Evolutionary conservation across 2,888 invertebrate genomes (phyloP), one percentile per base, ranked within the genome.

Genomic region (Drosophila melanosoma): DNA sequence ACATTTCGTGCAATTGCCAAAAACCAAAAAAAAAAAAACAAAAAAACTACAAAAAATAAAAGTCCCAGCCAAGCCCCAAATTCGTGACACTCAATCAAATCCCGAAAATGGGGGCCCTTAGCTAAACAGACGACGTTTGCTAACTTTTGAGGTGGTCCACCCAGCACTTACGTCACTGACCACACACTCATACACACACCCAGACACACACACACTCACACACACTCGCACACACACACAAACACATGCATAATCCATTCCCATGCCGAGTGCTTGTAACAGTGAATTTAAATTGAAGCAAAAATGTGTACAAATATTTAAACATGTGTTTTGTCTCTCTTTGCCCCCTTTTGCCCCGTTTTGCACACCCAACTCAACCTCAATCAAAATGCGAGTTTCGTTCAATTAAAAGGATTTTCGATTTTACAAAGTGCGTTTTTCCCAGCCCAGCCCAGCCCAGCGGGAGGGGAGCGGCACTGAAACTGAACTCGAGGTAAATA

Each of bases 321-420:
- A 79, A 76, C 79, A 81, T 79, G 58, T 67, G 71, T 63, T 63
- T 64, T 64, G 45, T 20, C 33, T 69, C 23, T 11, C 8, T 11
- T 42, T 12, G 45, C 40, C 12, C 45, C 35, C 12, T 29, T 29
- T 29, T 29, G 29, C 12, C 6, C n/a, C 15, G 15, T 5, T 23
- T 23, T 23, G 23, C 23, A 1, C 38, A 3, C 3, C 7, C 45
- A 23, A 45, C 54, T 33, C 45, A 17, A 23, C 61, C 70, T 77
- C 54, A 48, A 74, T 61, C 61, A 74, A 68, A 86, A 76, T 29
- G 74, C 65, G 76, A 87, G 79, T 78, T 85, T 77, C 79, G 77
- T 87, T 86, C 85, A 86, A 86, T 86, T 86, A 86, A 86, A 87
- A 87, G 85, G 79, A 87, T 87, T 86, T 83, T 83, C 86, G 79